Evolutionary conservation across 2,888 invertebrate genomes (phyloP).

Genomic region (Acanthosoma haemorrhoidale): DNA sequence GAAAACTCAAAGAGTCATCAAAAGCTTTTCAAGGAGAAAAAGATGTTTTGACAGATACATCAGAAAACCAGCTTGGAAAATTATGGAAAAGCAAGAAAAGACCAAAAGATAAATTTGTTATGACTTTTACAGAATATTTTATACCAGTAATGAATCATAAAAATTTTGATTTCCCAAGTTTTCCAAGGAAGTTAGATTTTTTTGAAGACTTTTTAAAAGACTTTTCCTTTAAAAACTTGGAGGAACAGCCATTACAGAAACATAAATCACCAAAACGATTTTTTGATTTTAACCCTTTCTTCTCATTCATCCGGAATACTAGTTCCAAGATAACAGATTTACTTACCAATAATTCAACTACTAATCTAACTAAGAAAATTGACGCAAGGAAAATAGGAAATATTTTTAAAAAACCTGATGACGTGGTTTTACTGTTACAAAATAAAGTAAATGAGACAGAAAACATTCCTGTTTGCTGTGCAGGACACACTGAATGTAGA

Average conservation of each 20-base stretch:
- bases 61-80: background rate
- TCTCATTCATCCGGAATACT: background rate
- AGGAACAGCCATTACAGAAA: constrained; percentile 1
- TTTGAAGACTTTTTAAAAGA: constrained; percentile 25
- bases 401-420: background rate
- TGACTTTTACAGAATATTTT: constrained; percentile 27
- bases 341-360: background rate
- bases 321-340: background rate
- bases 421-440: background rate
- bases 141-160: constrained; percentile 23
- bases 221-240: constrained; percentile 10
- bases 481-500: constrained; percentile 5
- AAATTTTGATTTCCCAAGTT: background rate
- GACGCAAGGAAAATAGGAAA: background rate
- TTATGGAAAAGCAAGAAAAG: constrained; percentile 2
- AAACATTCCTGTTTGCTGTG: background rate
- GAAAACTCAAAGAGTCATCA: constrained; percentile 6
- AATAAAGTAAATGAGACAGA: background rate
- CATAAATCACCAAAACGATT: background rate
- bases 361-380: background rate
- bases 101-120: constrained; percentile 21
- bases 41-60: background rate
- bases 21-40: constrained; percentile 18
- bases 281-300: background rate
- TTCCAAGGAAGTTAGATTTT: constrained; percentile 15